Base-by-base conservation (phyloP, 2,888 invertebrate species). In the Nomada lathburiana region DNA sequence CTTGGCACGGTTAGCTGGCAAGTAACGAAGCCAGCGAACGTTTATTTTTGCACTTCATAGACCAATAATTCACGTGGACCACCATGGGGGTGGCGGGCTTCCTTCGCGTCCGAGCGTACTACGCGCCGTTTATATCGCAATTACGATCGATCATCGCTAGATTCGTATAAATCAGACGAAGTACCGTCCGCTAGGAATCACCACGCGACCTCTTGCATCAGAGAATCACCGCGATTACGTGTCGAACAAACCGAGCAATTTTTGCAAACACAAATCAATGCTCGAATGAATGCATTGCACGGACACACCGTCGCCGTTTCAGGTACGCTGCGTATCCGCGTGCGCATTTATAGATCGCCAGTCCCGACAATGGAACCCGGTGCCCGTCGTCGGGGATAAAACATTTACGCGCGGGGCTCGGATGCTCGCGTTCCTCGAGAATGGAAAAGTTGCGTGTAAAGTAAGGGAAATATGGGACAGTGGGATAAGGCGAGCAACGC, bases 1-100 rank as follows among this genome's bases (percentile, higher is more conserved):
- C 81, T 86, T 88, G 87, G 87, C 87, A 88, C 88, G 75, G 86
- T 82, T 78, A 82, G 80, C 64, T 88, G 87, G 88, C 87, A 88
- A 88, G 84, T 82, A 86, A 84, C 86, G 84, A 81, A 84, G 84
- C 86, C 82, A 75, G 74, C 59, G 60, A 73, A 81, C 87, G 87
- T 88, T 88, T 88, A 88, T 84, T 86, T 86, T 88, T 88, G 71
- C 86, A 75, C 80, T 84, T 84, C 84, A 78, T 84, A 80, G 86
- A 78, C 78, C 80, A 70, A 84, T 88, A 88, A 88, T 81, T 88
- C 84, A 88, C 68, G 70, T n/a, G 23, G 62, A 23, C 29, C 52
- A 59, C 47, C 44, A 50, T n/a, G 29, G 52, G 64, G 55, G 26
- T 7, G 18, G n/a, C 9, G 44, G 10, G 10, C 42, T 57, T 69